phyloP scores from a whole-genome alignment of 2,888 invertebrate species.

The Hydriomena furcata region DNA sequence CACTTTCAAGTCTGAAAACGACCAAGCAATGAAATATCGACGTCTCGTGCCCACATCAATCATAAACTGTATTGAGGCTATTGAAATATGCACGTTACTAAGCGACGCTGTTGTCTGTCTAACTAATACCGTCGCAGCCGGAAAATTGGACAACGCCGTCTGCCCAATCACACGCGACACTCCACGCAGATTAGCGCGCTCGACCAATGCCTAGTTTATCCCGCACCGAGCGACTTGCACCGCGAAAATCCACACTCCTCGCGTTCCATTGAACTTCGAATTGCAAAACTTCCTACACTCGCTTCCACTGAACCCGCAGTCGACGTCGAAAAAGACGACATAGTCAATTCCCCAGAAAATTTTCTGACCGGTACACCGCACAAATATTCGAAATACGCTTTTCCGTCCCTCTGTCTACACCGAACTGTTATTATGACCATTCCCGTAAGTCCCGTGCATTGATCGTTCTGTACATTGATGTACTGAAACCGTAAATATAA shows the following conservation, averaged over 20 bases:
- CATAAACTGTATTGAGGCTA: conserved; percentile 36
- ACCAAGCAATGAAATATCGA: conserved; percentile 25
- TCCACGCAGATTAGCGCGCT: conserved; percentile 80
- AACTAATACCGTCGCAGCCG: conserved; percentile 73
- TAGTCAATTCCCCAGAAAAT: conserved; percentile 49
- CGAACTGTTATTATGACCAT: conserved; percentile 64
- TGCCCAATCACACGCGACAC: conserved; percentile 81
- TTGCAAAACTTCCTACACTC: conserved; percentile 41
- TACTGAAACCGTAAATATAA: conserved; percentile 25
- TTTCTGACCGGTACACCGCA: conserved; percentile 46
- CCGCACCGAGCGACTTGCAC: conserved; percentile 49
- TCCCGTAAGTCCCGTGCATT: conserved; percentile 50
- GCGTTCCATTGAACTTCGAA: conserved; percentile 66
- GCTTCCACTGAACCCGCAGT: conserved; percentile 59
- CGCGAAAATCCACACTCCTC: conserved; percentile 63
- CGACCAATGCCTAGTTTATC: conserved; percentile 64
- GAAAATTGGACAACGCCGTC: conserved; percentile 80
- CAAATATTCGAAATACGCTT: conserved; percentile 63
- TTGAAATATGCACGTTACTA: conserved; percentile 59
- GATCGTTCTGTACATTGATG: conserved; percentile 38
- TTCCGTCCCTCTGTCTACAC: conserved; percentile 63
- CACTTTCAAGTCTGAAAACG: conserved; percentile 14
- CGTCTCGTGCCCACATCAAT: conserved; percentile 29
- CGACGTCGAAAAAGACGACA: conserved; percentile 48
- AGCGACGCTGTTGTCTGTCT: conserved; percentile 66